Percentiles rank a stretch among this genome's conserved stretches.
These are phyloP conservation scores for Podilymbus podiceps DNA, from an alignment of 2,113 vertebrate species.

Conservation along the genomic window DNA sequence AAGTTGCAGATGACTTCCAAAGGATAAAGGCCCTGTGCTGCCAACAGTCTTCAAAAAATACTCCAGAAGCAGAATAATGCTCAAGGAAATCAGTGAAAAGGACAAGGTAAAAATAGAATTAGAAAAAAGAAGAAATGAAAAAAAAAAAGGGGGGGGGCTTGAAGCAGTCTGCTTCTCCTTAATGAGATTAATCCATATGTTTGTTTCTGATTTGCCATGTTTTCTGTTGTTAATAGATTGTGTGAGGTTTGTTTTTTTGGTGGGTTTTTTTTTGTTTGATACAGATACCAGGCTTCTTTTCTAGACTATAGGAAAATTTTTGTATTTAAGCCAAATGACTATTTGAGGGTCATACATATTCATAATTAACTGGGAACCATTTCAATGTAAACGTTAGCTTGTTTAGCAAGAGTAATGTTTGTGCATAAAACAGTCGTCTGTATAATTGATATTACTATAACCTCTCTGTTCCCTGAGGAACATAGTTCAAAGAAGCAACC, in stretches of 20 bases:
- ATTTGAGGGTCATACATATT: conserved; percentile 47
- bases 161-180: background rate
- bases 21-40: background rate
- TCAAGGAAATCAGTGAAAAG: background rate
- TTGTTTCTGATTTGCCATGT: background rate
- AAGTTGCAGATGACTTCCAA: conserved; percentile 10
- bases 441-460: conserved; percentile 34
- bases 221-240: background rate
- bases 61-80: background rate
- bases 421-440: conserved; percentile 44
- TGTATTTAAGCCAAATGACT: conserved; percentile 29
- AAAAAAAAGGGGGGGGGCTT: background rate
- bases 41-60: background rate
- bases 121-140: background rate
- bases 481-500: conserved; percentile 35
- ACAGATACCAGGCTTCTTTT: background rate
- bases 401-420: conserved; percentile 36
- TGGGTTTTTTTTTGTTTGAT: background rate
- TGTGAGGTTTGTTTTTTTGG: rapidly evolving
- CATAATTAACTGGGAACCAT: conserved; percentile 48
- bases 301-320: background rate
- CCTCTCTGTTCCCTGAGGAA: background rate
- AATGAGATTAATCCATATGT: conserved; percentile 3
- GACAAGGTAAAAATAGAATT: background rate
- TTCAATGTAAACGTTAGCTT: conserved; percentile 42